Conservation (phyloP, 2,113 vertebrate genomes). For the Rhynchomys soricoides region DNA sequence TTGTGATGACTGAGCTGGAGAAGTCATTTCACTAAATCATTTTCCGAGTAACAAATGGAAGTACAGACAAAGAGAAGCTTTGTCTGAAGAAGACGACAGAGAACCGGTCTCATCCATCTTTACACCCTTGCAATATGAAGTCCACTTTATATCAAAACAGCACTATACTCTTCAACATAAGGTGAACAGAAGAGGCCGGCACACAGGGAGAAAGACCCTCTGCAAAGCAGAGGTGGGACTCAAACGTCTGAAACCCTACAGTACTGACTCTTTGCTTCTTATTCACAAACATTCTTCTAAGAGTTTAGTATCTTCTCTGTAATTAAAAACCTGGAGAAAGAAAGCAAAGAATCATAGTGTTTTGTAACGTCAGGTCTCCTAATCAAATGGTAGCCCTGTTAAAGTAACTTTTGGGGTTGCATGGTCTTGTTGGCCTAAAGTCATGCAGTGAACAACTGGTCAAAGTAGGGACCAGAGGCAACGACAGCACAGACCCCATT, state of each 20-base stretch:
- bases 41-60: conserved; percentile 41
- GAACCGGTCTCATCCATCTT: neutral
- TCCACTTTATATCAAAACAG: neutral
- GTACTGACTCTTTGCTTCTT: neutral
- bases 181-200: neutral
- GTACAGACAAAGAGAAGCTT: neutral
- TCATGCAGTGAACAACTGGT: neutral
- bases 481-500: neutral
- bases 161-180: neutral
- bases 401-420: neutral
- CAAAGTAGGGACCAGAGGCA: neutral
- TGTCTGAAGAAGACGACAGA: conserved; percentile 12
- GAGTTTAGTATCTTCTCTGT: conserved; percentile 20
- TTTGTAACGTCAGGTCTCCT: conserved; percentile 27
- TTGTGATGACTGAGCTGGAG: neutral
- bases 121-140: neutral
- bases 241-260: neutral
- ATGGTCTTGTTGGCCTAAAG: neutral
- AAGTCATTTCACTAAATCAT: neutral
- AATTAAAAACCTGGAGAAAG: conserved; percentile 12
- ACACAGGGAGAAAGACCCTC: neutral
- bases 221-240: neutral
- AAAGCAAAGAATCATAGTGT: neutral
- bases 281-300: conserved; percentile 40
- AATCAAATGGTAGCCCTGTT: neutral